Percentiles rank a stretch among this genome's conserved stretches.
Evolutionary conservation across 2,797 vertebrate species (phyloP).

Genomic region (Nothura maculosa): DNA sequence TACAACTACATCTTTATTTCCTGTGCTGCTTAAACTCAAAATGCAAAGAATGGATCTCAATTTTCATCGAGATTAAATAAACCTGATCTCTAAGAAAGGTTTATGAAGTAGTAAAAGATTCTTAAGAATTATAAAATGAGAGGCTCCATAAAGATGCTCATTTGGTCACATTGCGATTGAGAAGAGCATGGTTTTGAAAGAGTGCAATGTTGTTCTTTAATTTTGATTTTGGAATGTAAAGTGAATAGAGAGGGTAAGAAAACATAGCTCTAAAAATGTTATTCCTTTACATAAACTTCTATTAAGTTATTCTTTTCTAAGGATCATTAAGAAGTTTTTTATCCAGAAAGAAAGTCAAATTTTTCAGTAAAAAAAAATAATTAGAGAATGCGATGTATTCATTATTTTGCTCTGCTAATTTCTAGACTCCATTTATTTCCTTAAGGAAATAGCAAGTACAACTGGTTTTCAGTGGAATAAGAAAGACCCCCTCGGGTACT

Average conservation of each 20-base stretch:
- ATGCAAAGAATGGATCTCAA: background rate
- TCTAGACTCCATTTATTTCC: background rate
- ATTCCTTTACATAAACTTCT: background rate
- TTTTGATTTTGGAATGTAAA: background rate
- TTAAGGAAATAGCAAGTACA: background rate
- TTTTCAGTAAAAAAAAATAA: background rate
- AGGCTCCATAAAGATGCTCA: background rate
- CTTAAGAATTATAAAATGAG: background rate
- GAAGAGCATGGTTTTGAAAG: background rate
- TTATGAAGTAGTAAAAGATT: background rate
- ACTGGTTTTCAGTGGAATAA: slow-evolving; percentile 10
- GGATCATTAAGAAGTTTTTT: background rate
- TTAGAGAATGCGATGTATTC: background rate
- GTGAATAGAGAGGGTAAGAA: background rate
- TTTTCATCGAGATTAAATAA: background rate
- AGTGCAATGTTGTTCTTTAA: background rate
- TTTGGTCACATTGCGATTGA: background rate
- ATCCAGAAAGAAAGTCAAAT: background rate
- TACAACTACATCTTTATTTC: background rate
- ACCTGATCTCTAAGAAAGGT: background rate
- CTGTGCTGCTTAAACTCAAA: background rate
- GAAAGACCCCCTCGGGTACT: background rate
- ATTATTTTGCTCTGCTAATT: slow-evolving; percentile 30
- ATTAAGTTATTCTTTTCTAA: background rate
- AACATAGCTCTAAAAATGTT: background rate